phyloP scores from a whole-genome alignment of 2,888 invertebrate species.

The Drosophila phalerata region DNA sequence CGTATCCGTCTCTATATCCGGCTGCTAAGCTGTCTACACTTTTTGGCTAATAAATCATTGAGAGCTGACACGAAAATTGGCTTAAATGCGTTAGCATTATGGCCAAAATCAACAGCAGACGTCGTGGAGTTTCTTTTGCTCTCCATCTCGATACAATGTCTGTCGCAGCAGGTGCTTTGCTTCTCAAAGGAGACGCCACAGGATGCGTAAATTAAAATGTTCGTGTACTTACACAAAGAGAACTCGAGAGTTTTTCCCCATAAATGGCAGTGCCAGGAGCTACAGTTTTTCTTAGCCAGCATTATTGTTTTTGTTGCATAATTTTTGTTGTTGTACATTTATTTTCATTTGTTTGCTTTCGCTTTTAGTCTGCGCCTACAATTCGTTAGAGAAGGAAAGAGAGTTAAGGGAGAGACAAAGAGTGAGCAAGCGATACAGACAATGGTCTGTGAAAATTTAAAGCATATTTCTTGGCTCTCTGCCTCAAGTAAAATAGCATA shows the following conservation, averaged over 20 bases:
- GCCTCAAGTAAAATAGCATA: slow-evolving; percentile 76
- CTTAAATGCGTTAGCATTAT: slow-evolving; percentile 76
- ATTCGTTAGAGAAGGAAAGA: background rate
- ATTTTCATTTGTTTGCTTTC: slow-evolving; percentile 65
- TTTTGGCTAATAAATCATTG: slow-evolving; percentile 76
- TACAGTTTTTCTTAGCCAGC: slow-evolving; percentile 32
- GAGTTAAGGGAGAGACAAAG: background rate
- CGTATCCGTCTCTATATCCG: slow-evolving; percentile 22
- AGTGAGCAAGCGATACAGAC: background rate
- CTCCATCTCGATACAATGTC: slow-evolving; percentile 32
- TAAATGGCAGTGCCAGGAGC: slow-evolving; percentile 27
- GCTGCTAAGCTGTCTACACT: slow-evolving; percentile 56
- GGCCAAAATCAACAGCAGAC: slow-evolving; percentile 74
- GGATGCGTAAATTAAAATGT: slow-evolving; percentile 66
- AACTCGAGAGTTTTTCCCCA: slow-evolving; percentile 32
- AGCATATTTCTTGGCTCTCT: slow-evolving; percentile 76
- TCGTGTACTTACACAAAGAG: slow-evolving; percentile 33
- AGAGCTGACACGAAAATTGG: slow-evolving; percentile 73
- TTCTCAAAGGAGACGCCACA: slow-evolving; percentile 67
- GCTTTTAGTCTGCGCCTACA: slow-evolving; percentile 37
- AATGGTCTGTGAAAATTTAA: slow-evolving; percentile 51
- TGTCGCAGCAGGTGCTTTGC: slow-evolving; percentile 73
- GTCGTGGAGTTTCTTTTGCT: slow-evolving; percentile 16
- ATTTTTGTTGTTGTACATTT: slow-evolving; percentile 46
- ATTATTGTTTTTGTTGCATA: slow-evolving; percentile 62